Conservation (phyloP, 2,797 vertebrate species). For the Epinephelus awoara region DNA sequence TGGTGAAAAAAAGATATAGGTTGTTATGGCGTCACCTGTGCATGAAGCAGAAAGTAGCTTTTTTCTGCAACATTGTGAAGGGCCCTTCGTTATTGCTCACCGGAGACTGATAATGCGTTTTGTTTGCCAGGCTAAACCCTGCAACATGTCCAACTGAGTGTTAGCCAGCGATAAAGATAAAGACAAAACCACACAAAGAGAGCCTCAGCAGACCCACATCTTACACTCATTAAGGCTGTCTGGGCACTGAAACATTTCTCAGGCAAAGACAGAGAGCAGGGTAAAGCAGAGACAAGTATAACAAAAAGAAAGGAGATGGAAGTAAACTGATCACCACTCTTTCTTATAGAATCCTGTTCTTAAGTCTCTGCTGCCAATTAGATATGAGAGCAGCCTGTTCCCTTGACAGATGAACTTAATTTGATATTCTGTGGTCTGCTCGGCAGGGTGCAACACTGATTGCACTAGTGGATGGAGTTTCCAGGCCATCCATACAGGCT, state of each 20-base stretch:
- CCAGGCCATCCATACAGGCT: slow-evolving; percentile 38
- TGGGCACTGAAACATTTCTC: slow-evolving; percentile 62
- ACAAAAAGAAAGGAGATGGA: slow-evolving; percentile 53
- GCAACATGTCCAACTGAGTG: slow-evolving; percentile 60
- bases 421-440: slow-evolving; percentile 67
- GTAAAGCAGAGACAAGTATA: slow-evolving; percentile 59
- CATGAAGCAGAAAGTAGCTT: slow-evolving; percentile 19
- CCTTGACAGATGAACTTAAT: slow-evolving; percentile 65
- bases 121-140: slow-evolving; percentile 57
- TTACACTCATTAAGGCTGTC: slow-evolving; percentile 66
- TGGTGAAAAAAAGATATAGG: slow-evolving; percentile 26
- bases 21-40: slow-evolving; percentile 29
- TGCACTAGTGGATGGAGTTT: slow-evolving; percentile 46
- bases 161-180: slow-evolving; percentile 65
- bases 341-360: slow-evolving; percentile 47
- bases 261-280: slow-evolving; percentile 52
- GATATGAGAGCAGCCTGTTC: slow-evolving; percentile 49
- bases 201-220: slow-evolving; percentile 47
- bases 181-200: slow-evolving; percentile 57
- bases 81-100: slow-evolving; percentile 41
- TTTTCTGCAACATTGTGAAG: slow-evolving; percentile 35
- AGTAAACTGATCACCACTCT: slow-evolving; percentile 61
- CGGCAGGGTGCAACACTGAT: slow-evolving; percentile 59
- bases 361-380: slow-evolving; percentile 68
- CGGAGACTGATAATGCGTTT: slow-evolving; percentile 49